A percentile compares a stretch with the other conserved stretches of the same genome.
These are phyloP conservation scores for Oceanodroma tethys DNA, from an alignment of 2,113 vertebrate genomes.

Conservation along the genomic window DNA sequence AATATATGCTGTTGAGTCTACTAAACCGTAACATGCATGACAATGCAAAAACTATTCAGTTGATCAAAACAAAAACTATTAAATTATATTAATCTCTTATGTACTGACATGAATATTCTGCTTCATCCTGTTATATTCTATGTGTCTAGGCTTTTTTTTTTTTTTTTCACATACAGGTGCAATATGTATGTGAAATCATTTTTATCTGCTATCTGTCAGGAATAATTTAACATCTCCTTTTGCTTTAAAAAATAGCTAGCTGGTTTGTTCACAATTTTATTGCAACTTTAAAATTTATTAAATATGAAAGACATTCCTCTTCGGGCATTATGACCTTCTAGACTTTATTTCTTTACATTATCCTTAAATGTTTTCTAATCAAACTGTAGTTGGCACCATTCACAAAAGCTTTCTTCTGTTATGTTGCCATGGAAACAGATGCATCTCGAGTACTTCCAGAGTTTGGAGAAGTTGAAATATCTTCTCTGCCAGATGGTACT, in stretches of 20 bases:
- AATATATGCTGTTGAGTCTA: background rate
- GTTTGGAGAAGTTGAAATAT: conserved; percentile 85
- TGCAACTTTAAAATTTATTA: conserved; percentile 1
- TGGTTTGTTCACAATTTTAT: background rate
- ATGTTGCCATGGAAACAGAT: conserved; percentile 80
- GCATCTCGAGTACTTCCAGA: conserved; percentile 85
- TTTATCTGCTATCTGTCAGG: background rate
- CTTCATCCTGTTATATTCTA: background rate
- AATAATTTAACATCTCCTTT: background rate
- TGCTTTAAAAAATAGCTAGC: background rate
- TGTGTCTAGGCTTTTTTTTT: background rate
- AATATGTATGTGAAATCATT: background rate
- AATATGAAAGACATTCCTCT: conserved; percentile 38
- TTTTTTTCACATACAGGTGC: background rate
- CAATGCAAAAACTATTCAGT: background rate
- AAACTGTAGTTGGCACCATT: conserved; percentile 64
- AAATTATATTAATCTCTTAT: background rate
- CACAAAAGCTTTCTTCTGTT: conserved; percentile 63
- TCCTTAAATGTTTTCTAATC: conserved; percentile 64
- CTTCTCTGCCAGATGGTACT: conserved; percentile 83
- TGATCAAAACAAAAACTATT: background rate
- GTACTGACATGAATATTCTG: background rate
- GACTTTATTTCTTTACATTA: conserved; percentile 50
- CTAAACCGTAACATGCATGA: background rate
- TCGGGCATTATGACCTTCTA: conserved; percentile 38